Evolutionary conservation across 1,140 invertebrate genomes (phyloP).

Genomic region (Hermetia illucens): DNA sequence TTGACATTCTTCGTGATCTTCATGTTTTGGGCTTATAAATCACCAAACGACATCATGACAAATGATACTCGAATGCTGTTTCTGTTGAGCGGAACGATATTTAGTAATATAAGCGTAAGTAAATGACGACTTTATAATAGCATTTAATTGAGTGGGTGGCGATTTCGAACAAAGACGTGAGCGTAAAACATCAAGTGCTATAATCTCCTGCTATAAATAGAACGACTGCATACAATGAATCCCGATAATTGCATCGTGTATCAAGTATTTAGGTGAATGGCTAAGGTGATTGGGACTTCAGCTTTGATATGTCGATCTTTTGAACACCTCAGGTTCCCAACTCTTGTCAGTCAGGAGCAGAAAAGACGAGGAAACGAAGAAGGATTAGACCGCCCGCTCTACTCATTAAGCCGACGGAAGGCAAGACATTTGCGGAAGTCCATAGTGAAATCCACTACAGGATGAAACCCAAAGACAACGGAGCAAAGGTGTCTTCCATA

Average conservation of each 20-base stretch:
- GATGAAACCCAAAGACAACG: too few relatives aligned
- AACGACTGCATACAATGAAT: background rate
- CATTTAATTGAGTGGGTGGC: background rate
- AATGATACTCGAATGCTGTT: slow-evolving; percentile 71
- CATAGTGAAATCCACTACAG: too few relatives aligned
- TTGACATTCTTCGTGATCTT: slow-evolving; percentile 55
- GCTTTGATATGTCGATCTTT: slow-evolving; percentile 12
- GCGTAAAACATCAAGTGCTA: too few relatives aligned
- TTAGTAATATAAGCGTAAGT: slow-evolving; percentile 93
- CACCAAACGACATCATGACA: slow-evolving; percentile 61
- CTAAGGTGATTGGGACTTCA: slow-evolving; percentile 14
- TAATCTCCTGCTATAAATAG: background rate
- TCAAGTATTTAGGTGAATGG: slow-evolving; percentile 13
- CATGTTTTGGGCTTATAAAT: slow-evolving; percentile 62
- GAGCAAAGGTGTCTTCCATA: too few relatives aligned
- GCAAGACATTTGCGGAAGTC: too few relatives aligned
- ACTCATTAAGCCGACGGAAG: too few relatives aligned
- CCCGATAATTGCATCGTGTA: background rate
- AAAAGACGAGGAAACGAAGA: too few relatives aligned
- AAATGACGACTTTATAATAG: slow-evolving; percentile 3
- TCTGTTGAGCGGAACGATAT: slow-evolving; percentile 77
- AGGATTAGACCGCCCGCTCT: too few relatives aligned
- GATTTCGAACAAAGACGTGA: too few relatives aligned
- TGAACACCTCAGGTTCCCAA: too few relatives aligned
- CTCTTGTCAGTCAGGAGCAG: too few relatives aligned